phyloP scores from a whole-genome alignment of 2,113 vertebrate species.

The Bucco capensis region DNA sequence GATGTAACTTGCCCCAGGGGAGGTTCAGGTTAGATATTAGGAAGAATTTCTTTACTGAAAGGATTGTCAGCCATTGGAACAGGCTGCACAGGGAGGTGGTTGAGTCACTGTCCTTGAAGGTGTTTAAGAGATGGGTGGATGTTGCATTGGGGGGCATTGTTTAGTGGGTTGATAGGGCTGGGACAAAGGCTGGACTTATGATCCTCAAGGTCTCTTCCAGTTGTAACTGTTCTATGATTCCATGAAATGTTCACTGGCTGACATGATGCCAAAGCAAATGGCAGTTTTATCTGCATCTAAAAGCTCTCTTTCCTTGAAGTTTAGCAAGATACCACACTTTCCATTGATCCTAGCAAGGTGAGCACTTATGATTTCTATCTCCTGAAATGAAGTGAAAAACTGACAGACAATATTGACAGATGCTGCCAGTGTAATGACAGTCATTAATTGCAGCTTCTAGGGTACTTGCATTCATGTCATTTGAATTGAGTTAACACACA shows the following conservation, averaged over 20 bases:
- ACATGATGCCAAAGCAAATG: background rate
- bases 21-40: too few relatives aligned
- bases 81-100: too few relatives aligned
- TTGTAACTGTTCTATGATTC: too few relatives aligned
- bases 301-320: background rate
- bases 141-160: too few relatives aligned
- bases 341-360: background rate
- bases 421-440: background rate
- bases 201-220: too few relatives aligned
- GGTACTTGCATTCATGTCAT: background rate
- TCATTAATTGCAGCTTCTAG: background rate
- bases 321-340: background rate
- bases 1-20: too few relatives aligned
- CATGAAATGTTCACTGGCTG: background rate
- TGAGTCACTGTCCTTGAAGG: too few relatives aligned
- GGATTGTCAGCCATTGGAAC: too few relatives aligned
- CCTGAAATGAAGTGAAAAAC: background rate
- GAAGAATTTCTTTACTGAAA: too few relatives aligned
- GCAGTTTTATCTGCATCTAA: background rate
- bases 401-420: background rate
- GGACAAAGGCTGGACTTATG: too few relatives aligned
- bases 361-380: background rate
- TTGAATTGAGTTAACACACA: background rate
- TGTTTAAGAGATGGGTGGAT: too few relatives aligned
- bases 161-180: too few relatives aligned